Conservation (phyloP, 1,140 invertebrate genomes). For the Aphis gossypii region DNA sequence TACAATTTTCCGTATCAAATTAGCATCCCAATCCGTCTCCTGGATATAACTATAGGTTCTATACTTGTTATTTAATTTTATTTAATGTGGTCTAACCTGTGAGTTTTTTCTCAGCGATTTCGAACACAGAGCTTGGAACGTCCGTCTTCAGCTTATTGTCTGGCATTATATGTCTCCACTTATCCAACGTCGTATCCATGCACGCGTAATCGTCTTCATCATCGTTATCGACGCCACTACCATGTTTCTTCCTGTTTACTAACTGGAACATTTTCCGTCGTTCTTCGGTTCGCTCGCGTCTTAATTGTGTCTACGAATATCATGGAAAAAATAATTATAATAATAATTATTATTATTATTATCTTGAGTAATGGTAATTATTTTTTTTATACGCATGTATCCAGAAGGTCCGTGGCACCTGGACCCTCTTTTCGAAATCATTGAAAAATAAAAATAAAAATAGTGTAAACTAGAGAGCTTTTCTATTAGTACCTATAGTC, state of each 20-base stretch:
- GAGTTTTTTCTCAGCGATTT: not conserved
- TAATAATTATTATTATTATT: not conserved
- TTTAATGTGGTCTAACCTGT: not conserved
- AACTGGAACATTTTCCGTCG: slow-evolving; percentile 91
- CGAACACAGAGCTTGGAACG: not conserved
- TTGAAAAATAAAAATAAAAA: too few species aligned
- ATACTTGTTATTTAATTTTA: not conserved
- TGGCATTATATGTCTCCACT: slow-evolving; percentile 77
- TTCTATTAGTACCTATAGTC: too few species aligned
- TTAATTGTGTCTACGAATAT: slow-evolving; percentile 73
- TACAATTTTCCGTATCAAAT: not conserved
- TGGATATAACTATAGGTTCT: not conserved
- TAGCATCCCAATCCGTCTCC: not conserved
- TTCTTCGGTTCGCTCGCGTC: slow-evolving; percentile 89
- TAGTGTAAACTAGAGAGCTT: too few species aligned
- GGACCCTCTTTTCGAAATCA: too few species aligned
- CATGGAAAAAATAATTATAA: not conserved
- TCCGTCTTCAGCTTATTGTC: slow-evolving; percentile 62
- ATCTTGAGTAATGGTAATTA: too few species aligned
- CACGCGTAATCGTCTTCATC: slow-evolving; percentile 63
- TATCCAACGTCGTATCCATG: slow-evolving; percentile 70
- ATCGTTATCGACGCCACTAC: slow-evolving; percentile 62
- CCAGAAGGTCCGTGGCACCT: too few species aligned
- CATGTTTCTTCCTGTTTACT: slow-evolving; percentile 72
- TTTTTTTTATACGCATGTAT: too few species aligned